Conservation (phyloP, 2,797 vertebrate genomes). For the Amazona ochrocephala region DNA sequence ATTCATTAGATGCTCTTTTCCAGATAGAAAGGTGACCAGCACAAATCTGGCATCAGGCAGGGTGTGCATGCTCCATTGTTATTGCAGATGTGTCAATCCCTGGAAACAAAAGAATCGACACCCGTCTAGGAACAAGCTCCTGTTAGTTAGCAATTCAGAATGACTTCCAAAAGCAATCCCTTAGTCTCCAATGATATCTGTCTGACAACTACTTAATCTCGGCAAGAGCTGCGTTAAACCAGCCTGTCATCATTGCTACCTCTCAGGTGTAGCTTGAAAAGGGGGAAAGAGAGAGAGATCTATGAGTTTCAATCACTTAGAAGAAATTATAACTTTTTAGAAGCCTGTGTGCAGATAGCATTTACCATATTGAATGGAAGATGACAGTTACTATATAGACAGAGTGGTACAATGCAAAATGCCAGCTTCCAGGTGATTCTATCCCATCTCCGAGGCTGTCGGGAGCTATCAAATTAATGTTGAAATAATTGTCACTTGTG, state of each 20-base stretch:
- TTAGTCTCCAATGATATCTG: conserved; percentile 80
- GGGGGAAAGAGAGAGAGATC: conserved; percentile 61
- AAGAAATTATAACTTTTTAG: conserved; percentile 78
- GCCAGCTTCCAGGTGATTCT: conserved; percentile 68
- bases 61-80: conserved; percentile 26
- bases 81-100: conserved; percentile 53
- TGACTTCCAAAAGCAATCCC: conserved; percentile 79
- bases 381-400: conserved; percentile 75
- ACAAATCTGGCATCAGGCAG: neutral
- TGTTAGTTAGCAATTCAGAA: conserved; percentile 81
- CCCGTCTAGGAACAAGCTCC: conserved; percentile 61
- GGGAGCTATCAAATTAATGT: conserved; percentile 72
- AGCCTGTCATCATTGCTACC: conserved; percentile 76
- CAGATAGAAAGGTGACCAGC: conserved; percentile 5
- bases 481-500: conserved; percentile 73
- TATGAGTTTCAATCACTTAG: conserved; percentile 75
- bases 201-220: conserved; percentile 85
- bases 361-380: conserved; percentile 72
- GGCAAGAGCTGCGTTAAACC: conserved; percentile 81
- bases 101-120: conserved; percentile 53
- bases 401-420: conserved; percentile 68
- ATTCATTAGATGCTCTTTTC: conserved; percentile 18
- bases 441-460: conserved; percentile 54
- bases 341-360: conserved; percentile 72
- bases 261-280: conserved; percentile 74